Conservation (phyloP, 2,888 invertebrate species). For the Fabriciana adippe region DNA sequence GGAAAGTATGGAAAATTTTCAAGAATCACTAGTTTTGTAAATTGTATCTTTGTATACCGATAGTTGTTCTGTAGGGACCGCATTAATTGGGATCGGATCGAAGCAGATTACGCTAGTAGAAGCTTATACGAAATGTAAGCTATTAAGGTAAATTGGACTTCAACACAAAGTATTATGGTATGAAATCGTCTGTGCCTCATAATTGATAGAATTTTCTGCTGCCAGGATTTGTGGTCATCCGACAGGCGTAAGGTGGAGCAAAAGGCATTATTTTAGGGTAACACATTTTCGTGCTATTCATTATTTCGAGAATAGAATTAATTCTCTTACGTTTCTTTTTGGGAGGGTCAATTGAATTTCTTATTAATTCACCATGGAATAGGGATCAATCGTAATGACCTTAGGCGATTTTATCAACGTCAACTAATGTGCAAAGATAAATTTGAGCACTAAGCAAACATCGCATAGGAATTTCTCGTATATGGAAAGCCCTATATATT, state of each 20-base stretch:
- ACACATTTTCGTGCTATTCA: slow-evolving; percentile 59
- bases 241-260: slow-evolving; percentile 54
- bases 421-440: not conserved
- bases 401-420: slow-evolving; percentile 7
- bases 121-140: slow-evolving; percentile 56
- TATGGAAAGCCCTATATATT: not conserved
- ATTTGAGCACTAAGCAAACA: slow-evolving; percentile 3
- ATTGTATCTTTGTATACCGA: slow-evolving; percentile 51
- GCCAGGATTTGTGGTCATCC: slow-evolving; percentile 57
- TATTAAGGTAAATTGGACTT: slow-evolving; percentile 51
- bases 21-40: slow-evolving; percentile 42
- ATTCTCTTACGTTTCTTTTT: slow-evolving; percentile 29
- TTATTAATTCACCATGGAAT: slow-evolving; percentile 20
- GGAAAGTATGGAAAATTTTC: slow-evolving; percentile 33
- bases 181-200: slow-evolving; percentile 44
- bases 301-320: slow-evolving; percentile 42
- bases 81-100: slow-evolving; percentile 76
- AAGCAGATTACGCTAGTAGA: slow-evolving; percentile 72
- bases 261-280: slow-evolving; percentile 63
- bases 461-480: not conserved
- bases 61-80: slow-evolving; percentile 55
- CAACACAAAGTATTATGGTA: slow-evolving; percentile 46
- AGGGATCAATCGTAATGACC: slow-evolving; percentile 14
- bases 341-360: slow-evolving; percentile 30
- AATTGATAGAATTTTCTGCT: slow-evolving; percentile 48